These are phyloP conservation scores for Sthenelais limicola DNA, from an alignment of 2,888 invertebrate species.

Conservation along the genomic window DNA sequence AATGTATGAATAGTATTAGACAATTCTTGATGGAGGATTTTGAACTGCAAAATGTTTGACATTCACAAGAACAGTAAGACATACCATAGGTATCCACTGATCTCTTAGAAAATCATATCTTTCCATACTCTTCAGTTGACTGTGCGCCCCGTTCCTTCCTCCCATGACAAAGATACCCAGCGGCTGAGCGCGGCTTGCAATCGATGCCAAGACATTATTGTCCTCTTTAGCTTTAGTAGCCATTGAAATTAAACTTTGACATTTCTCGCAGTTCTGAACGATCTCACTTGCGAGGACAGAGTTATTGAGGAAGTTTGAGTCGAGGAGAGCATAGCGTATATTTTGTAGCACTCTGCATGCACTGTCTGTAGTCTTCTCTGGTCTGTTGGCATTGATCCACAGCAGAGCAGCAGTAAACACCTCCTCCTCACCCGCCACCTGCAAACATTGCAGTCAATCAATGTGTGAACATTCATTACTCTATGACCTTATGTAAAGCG, in stretches of 20 bases:
- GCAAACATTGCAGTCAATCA: background rate
- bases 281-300: conserved; percentile 66
- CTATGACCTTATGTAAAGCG: too few relatives aligned
- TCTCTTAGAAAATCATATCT: conserved; percentile 67
- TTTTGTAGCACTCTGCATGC: conserved; percentile 65
- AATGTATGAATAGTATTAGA: too few relatives aligned
- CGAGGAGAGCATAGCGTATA: conserved; percentile 65
- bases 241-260: conserved; percentile 65
- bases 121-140: conserved; percentile 69
- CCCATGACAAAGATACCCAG: conserved; percentile 70
- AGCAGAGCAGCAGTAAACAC: conserved; percentile 66
- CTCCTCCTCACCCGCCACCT: conserved; percentile 63
- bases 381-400: conserved; percentile 65
- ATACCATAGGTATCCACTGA: conserved; percentile 67
- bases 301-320: conserved; percentile 63
- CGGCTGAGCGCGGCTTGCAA: conserved; percentile 65
- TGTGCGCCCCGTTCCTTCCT: conserved; percentile 66
- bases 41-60: too few relatives aligned
- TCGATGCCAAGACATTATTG: conserved; percentile 57
- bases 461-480: too few relatives aligned
- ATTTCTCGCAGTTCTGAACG: conserved; percentile 63
- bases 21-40: too few relatives aligned
- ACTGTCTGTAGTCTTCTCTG: conserved; percentile 51
- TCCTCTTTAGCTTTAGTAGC: conserved; percentile 64
- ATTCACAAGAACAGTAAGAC: too few relatives aligned